Evolutionary conservation across 2,888 invertebrate species (phyloP).

Genomic region (Tetanocera ferruginea): DNA sequence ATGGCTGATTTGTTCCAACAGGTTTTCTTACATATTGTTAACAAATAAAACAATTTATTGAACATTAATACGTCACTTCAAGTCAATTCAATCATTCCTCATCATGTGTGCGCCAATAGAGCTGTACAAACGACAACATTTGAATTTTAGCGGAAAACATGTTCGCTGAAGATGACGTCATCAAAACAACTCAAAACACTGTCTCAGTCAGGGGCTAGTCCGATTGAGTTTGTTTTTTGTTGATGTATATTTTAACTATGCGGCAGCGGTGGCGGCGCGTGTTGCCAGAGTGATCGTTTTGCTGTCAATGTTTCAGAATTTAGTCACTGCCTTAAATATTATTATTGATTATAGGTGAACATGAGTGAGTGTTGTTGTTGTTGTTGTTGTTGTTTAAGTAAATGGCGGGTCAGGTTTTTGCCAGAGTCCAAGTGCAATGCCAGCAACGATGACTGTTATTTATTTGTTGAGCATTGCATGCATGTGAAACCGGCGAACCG

Average conservation of each 20-base stretch:
- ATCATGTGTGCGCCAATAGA: too few relatives aligned
- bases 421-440: constrained; percentile 27
- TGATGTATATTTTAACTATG: neutral
- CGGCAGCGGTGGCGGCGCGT: neutral
- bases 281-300: neutral
- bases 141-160: too few relatives aligned
- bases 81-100: neutral
- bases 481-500: neutral
- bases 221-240: too few relatives aligned
- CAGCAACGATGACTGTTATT: neutral
- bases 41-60: neutral
- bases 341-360: neutral
- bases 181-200: neutral
- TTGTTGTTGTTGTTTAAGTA: neutral
- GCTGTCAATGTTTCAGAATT: neutral
- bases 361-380: neutral
- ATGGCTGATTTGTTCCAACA: neutral
- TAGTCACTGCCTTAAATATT: constrained; percentile 1
- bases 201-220: too few relatives aligned
- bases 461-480: constrained; percentile 4
- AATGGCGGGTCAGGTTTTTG: constrained; percentile 3
- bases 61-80: neutral
- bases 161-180: neutral
- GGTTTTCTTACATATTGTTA: neutral
- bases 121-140: too few relatives aligned